phyloP scores from a whole-genome alignment of 2,888 invertebrate species.

The Gisinianus flammeolus region DNA sequence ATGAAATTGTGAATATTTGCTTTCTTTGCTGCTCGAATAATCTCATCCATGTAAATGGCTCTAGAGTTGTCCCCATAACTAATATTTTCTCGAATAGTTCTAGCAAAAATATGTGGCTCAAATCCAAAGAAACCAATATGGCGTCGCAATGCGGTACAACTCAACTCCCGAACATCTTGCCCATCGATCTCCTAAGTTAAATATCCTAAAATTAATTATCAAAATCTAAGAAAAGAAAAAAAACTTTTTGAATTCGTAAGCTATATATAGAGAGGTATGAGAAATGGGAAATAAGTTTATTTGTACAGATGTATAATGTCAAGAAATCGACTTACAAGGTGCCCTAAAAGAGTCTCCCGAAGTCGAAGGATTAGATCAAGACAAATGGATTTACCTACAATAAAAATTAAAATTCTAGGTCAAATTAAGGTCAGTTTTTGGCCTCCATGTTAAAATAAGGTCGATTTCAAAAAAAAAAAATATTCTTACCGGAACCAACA shows the following conservation, averaged over 20 bases:
- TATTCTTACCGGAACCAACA: conserved; percentile 19
- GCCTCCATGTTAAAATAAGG: too few relatives aligned
- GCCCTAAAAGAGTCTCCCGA: not conserved
- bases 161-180: not conserved
- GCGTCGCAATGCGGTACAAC: not conserved
- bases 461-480: too few relatives aligned
- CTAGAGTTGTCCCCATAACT: conserved; percentile 65
- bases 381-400: too few relatives aligned
- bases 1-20: conserved; percentile 90
- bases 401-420: too few relatives aligned
- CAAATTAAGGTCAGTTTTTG: too few relatives aligned
- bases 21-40: conserved; percentile 77
- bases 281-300: too few relatives aligned
- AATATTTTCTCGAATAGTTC: conserved; percentile 64
- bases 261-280: too few relatives aligned
- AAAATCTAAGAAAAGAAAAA: too few relatives aligned
- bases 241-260: too few relatives aligned
- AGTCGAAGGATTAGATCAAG: not conserved
- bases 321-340: conserved; percentile 3
- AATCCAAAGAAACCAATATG: not conserved
- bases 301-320: too few relatives aligned
- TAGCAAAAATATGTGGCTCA: not conserved
- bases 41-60: conserved; percentile 69
- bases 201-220: too few relatives aligned
- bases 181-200: conserved; percentile 14